phyloP scores from a whole-genome alignment of 1,140 invertebrate genomes.

The Drosophila triauraria region DNA sequence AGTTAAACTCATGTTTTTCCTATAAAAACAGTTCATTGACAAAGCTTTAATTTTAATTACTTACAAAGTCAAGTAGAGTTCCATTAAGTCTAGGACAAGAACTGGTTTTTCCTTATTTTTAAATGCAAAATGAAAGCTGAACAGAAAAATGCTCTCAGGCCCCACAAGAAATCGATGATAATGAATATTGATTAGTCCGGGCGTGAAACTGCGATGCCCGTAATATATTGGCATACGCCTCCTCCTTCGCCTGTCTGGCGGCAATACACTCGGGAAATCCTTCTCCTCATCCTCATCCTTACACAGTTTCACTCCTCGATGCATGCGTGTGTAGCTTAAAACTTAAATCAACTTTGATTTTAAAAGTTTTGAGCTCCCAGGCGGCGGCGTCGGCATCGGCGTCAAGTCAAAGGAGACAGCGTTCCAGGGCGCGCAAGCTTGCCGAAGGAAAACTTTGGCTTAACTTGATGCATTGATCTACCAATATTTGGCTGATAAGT shows the following conservation, averaged over 20 bases:
- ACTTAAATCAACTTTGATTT: slow-evolving; percentile 79
- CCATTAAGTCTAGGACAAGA: no score
- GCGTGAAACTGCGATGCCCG: slow-evolving; percentile 26
- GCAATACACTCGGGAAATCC: slow-evolving; percentile 1
- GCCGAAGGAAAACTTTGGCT: slow-evolving; percentile 47
- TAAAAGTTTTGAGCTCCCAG: slow-evolving; percentile 64
- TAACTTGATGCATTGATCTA: slow-evolving; percentile 78
- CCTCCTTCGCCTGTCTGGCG: neutral
- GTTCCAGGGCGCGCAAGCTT: slow-evolving; percentile 32
- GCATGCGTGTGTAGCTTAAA: slow-evolving; percentile 38
- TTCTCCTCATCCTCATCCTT: neutral
- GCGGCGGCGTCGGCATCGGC: slow-evolving; percentile 14
- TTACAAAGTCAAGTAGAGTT: neutral
- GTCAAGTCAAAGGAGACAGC: slow-evolving; percentile 53
- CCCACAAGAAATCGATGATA: slow-evolving; percentile 24
- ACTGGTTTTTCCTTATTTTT: neutral
- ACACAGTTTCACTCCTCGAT: slow-evolving; percentile 8
- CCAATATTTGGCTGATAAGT: slow-evolving; percentile 80
- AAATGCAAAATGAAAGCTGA: slow-evolving; percentile 2
- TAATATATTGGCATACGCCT: slow-evolving; percentile 56
- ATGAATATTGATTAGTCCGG: slow-evolving; percentile 75
- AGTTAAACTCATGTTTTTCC: slow-evolving; percentile 1
- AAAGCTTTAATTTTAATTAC: neutral
- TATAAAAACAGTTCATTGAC: neutral
- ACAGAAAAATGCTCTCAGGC: neutral